Evolutionary conservation across 2,797 vertebrate genomes (phyloP).

Genomic region (Psittacula derbiana): DNA sequence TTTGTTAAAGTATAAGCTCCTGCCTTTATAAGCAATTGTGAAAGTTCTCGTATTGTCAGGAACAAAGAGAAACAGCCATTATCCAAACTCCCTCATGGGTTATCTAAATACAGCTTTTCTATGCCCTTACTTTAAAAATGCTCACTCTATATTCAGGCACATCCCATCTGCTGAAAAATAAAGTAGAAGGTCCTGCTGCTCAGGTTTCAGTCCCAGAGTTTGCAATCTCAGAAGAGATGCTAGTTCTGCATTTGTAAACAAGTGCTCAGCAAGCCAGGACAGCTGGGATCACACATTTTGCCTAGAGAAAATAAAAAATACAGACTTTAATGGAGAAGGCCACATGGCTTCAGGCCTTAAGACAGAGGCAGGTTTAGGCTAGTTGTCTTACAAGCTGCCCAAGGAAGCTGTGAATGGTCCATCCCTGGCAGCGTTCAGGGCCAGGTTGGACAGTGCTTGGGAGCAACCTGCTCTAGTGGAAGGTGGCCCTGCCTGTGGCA

Average conservation of each 20-base stretch:
- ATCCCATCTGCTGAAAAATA: neutral
- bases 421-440: neutral
- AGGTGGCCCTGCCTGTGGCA: neutral
- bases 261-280: neutral
- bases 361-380: neutral
- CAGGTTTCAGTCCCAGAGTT: accelerated
- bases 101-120: neutral
- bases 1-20: neutral
- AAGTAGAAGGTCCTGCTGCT: neutral
- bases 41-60: neutral
- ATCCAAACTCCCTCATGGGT: neutral
- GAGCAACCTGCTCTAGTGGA: neutral
- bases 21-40: neutral
- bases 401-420: neutral
- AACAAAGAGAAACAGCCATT: neutral
- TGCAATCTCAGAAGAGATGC: accelerated
- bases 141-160: neutral
- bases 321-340: neutral
- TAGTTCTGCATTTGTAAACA: neutral
- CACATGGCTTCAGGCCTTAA: neutral
- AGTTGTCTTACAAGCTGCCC: neutral
- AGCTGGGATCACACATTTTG: neutral
- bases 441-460: neutral
- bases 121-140: neutral
- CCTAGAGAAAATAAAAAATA: neutral